Evolutionary conservation across 1,140 invertebrate genomes (phyloP).

Genomic region (Formica exsecta): DNA sequence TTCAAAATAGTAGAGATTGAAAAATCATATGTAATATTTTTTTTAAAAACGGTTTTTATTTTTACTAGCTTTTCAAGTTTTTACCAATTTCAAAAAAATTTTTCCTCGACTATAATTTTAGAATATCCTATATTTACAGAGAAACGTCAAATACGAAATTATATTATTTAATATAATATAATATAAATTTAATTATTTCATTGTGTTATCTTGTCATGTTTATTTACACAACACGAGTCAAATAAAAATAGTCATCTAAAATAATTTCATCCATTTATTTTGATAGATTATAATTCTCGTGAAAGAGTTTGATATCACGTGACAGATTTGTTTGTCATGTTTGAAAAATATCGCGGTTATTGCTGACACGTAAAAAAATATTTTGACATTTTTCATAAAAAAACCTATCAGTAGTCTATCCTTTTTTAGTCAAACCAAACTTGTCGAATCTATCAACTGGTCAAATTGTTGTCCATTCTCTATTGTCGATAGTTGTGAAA

Average conservation of each 20-base stretch:
- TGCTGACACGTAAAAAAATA: constrained; percentile 31
- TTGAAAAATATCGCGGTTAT: constrained; percentile 45
- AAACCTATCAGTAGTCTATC: neutral
- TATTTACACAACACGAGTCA: constrained; percentile 9
- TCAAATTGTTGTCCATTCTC: constrained; percentile 2
- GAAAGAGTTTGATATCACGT: neutral
- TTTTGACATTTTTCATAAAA: constrained; percentile 52
- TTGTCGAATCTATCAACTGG: constrained; percentile 8
- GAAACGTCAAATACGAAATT: neutral
- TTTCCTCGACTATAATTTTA: neutral
- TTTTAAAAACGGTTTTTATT: neutral
- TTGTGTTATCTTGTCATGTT: constrained; percentile 17
- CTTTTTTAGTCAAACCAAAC: neutral
- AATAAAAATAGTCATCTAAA: constrained; percentile 43
- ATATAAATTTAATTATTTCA: constrained; percentile 11
- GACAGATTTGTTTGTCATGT: constrained; percentile 52
- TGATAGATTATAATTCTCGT: constrained; percentile 44
- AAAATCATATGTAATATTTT: no score
- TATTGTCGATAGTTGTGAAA: constrained; percentile 13
- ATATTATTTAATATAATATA: no score
- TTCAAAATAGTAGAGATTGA: no score
- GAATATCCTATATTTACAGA: neutral
- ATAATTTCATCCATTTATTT: constrained; percentile 48
- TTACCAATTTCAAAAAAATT: neutral
- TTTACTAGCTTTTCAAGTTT: neutral